phyloP scores from a whole-genome alignment of 1,140 invertebrate species.

The Apis dorsata region DNA sequence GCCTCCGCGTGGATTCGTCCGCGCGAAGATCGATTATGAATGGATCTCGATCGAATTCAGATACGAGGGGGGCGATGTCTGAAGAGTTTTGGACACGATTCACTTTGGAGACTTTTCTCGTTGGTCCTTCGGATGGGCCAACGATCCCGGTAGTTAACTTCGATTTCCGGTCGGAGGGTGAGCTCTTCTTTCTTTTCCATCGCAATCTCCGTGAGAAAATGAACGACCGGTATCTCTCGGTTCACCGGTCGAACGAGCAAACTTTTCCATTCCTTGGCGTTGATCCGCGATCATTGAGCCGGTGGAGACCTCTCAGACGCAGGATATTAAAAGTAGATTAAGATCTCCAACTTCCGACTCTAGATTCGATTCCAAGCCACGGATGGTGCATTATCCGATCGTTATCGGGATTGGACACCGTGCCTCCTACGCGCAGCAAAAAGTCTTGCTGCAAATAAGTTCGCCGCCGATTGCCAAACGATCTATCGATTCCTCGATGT shows the following conservation, averaged over 20 bases:
- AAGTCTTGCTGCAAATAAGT: background rate
- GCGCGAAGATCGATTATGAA: constrained; percentile 26
- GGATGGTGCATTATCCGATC: constrained; percentile 27
- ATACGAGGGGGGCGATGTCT: background rate
- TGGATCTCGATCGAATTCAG: background rate
- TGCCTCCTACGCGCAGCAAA: background rate
- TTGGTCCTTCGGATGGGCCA: no score
- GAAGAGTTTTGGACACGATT: constrained; percentile 13
- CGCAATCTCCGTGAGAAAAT: constrained; percentile 62
- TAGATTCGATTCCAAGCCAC: constrained; percentile 40
- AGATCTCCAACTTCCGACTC: constrained; percentile 57
- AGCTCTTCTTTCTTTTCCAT: constrained; percentile 36
- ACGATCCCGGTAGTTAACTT: background rate
- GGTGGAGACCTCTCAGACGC: constrained; percentile 55
- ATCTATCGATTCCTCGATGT: background rate
- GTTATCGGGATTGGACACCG: background rate
- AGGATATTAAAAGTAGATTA: constrained; percentile 69
- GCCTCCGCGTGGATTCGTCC: background rate
- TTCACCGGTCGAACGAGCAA: constrained; percentile 17
- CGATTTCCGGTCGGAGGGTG: background rate
- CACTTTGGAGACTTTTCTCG: background rate
- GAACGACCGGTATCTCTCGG: constrained; percentile 47
- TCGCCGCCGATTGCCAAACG: background rate
- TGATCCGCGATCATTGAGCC: constrained; percentile 45
- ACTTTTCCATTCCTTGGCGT: constrained; percentile 50